Evolutionary conservation across 1,140 invertebrate genomes (phyloP).

Genomic region (Dreissena polymorpha): DNA sequence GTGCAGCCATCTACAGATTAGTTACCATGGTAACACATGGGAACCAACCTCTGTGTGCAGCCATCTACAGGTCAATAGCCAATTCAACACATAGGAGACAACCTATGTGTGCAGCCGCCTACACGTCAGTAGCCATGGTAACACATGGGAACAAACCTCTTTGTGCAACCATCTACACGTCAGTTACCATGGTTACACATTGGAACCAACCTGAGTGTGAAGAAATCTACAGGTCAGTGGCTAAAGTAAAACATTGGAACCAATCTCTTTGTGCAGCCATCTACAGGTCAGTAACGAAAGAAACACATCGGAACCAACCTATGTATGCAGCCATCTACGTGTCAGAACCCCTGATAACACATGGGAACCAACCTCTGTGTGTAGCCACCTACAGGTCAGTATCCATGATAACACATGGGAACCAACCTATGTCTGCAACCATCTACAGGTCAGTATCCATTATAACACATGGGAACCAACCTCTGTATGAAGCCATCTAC

Average conservation of each 20-base stretch:
- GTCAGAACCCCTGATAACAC: too few species aligned
- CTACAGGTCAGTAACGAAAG: too few species aligned
- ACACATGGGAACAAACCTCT: slow-evolving; percentile 71
- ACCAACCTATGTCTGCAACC: slow-evolving; percentile 81
- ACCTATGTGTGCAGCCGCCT: slow-evolving; percentile 83
- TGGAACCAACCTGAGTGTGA: slow-evolving; percentile 77
- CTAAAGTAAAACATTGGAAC: slow-evolving; percentile 72
- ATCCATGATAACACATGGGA: slow-evolving; percentile 71
- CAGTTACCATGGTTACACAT: too few species aligned
- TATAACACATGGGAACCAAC: slow-evolving; percentile 68
- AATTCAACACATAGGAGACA: slow-evolving; percentile 72
- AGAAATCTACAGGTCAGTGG: slow-evolving; percentile 86
- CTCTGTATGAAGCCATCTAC: slow-evolving; percentile 84
- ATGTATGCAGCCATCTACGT: slow-evolving; percentile 84
- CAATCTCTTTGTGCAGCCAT: slow-evolving; percentile 82
- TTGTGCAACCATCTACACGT: slow-evolving; percentile 85
- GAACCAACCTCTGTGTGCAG: slow-evolving; percentile 80
- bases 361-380: slow-evolving; percentile 75
- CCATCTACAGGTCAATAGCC: slow-evolving; percentile 86
- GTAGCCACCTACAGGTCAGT: slow-evolving; percentile 86
- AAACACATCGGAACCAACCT: slow-evolving; percentile 69
- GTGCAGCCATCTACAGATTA: slow-evolving; percentile 85
- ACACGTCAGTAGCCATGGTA: slow-evolving; percentile 76
- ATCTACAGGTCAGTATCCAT: slow-evolving; percentile 81
- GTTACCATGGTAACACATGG: slow-evolving; percentile 69